Evolutionary conservation across 1,140 invertebrate species (phyloP).

Genomic region (Drosophila littoralis): DNA sequence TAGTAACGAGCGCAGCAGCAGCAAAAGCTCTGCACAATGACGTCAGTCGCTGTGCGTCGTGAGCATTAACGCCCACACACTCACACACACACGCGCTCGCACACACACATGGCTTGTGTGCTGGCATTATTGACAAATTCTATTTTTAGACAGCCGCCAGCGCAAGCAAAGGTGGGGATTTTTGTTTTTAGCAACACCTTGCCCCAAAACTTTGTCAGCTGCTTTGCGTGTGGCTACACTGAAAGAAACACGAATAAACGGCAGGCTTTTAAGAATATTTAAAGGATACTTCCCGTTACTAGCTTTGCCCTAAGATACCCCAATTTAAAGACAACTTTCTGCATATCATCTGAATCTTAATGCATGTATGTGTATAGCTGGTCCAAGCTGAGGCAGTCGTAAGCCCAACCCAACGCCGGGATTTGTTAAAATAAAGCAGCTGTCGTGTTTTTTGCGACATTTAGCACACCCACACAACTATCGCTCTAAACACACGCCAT

Average conservation of each 20-base stretch:
- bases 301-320: no score
- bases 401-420: slow-evolving; percentile 6
- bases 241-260: slow-evolving; percentile 24
- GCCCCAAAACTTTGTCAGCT: slow-evolving; percentile 43
- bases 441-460: slow-evolving; percentile 47
- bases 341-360: no score
- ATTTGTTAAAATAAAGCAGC: slow-evolving; percentile 27
- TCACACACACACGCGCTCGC: slow-evolving; percentile 41
- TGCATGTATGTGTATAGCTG: neutral
- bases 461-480: slow-evolving; percentile 24
- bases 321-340: no score
- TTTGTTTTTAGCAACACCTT: slow-evolving; percentile 66
- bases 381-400: no score
- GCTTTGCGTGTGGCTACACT: slow-evolving; percentile 42
- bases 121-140: slow-evolving; percentile 73
- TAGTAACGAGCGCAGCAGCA: slow-evolving; percentile 61
- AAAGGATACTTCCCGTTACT: no score
- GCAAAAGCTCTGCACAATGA: slow-evolving; percentile 72
- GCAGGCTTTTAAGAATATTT: neutral
- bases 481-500: slow-evolving; percentile 7
- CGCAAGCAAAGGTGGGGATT: slow-evolving; percentile 29
- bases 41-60: slow-evolving; percentile 71
- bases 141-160: slow-evolving; percentile 63
- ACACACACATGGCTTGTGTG: slow-evolving; percentile 29
- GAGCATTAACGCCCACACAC: slow-evolving; percentile 56